These are phyloP conservation scores for Sphenopsis melanotis DNA, from an alignment of 2,797 vertebrate genomes.

Conservation along the genomic window DNA sequence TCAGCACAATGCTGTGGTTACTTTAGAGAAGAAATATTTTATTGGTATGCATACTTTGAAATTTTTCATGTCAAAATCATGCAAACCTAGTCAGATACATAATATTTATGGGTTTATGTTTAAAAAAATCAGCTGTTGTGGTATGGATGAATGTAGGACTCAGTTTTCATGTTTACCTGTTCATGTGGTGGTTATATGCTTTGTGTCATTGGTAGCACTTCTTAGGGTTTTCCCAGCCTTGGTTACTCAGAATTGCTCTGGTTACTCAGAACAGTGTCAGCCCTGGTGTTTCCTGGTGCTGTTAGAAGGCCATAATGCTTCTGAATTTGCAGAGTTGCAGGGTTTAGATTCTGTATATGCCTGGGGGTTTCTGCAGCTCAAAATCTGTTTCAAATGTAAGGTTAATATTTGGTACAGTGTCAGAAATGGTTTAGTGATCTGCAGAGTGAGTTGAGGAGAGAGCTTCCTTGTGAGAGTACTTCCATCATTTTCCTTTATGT, in stretches of 20 bases:
- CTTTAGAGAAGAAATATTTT: neutral
- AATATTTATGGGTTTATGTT: neutral
- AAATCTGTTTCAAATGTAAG: neutral
- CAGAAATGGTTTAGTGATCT: neutral
- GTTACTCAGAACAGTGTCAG: neutral
- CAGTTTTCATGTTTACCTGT: neutral
- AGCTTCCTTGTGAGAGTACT: neutral
- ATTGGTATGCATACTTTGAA: neutral
- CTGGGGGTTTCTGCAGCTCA: neutral
- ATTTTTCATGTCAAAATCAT: neutral
- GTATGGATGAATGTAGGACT: neutral
- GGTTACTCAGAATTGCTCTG: neutral
- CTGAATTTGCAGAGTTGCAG: neutral
- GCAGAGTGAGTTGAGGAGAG: neutral
- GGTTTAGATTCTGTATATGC: neutral
- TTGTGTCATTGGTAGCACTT: neutral
- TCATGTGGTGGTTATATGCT: neutral
- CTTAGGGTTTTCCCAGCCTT: neutral
- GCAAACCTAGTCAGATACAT: neutral
- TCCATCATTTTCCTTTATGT: neutral
- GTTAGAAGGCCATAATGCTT: neutral
- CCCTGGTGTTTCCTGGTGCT: neutral
- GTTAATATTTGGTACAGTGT: neutral
- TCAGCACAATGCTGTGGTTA: neutral
- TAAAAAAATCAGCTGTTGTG: neutral